A percentile compares a stretch with the other conserved stretches of the same genome.
phyloP scores from a whole-genome alignment of 1,140 invertebrate genomes.

The Gryllus bimaculatus region DNA sequence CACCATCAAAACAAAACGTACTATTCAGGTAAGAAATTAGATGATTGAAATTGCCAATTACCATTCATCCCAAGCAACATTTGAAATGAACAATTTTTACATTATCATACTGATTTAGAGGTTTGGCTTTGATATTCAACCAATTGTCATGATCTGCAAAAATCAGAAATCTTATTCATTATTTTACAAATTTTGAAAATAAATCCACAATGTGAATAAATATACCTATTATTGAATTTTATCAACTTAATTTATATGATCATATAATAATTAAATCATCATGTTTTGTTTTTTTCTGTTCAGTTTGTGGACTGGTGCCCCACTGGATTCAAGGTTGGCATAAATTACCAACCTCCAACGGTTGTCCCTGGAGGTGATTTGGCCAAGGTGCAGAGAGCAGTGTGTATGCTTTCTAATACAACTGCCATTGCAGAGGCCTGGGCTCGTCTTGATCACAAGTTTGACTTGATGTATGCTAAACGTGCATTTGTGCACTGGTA shows the following conservation, averaged over 20 bases:
- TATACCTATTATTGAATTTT: too few species aligned
- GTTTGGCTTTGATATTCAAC: too few species aligned
- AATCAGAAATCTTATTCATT: too few species aligned
- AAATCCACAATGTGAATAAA: too few species aligned
- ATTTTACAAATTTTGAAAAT: too few species aligned
- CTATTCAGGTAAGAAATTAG: slow-evolving; percentile 43
- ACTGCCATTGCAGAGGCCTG: slow-evolving; percentile 71
- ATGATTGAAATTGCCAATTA: too few species aligned
- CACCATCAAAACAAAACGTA: slow-evolving; percentile 76
- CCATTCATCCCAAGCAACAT: too few species aligned
- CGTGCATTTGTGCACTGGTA: slow-evolving; percentile 54
- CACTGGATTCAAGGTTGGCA: slow-evolving; percentile 43
- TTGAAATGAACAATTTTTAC: slow-evolving; percentile 45
- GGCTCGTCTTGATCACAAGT: slow-evolving; percentile 70
- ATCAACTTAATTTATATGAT: too few species aligned
- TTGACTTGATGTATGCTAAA: slow-evolving; percentile 71
- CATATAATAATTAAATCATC: too few species aligned
- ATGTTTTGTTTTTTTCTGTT: slow-evolving; percentile 72
- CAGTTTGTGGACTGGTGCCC: slow-evolving; percentile 55
- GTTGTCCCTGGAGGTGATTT: slow-evolving; percentile 74
- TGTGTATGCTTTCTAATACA: slow-evolving; percentile 71
- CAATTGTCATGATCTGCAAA: too few species aligned
- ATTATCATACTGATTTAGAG: too few species aligned
- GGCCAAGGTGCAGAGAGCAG: slow-evolving; percentile 60
- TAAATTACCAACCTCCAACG: slow-evolving; percentile 78